Base-by-base conservation (phyloP, 2,888 invertebrate species). In the Cheilosia soror region DNA sequence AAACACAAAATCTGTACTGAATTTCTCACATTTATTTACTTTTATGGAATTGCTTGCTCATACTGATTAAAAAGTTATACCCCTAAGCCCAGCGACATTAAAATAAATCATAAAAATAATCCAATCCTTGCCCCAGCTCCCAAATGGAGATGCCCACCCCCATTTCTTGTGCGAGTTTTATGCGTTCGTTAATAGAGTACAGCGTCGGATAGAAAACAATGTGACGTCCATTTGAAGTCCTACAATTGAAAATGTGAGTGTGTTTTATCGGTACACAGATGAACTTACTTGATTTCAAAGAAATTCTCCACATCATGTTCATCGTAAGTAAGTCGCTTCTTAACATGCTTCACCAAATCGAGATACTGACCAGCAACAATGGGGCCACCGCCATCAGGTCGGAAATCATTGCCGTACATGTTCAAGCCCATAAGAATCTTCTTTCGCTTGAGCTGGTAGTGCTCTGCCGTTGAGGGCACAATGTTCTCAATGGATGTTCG, bases 71-170 rank as follows among this genome's bases (percentile, higher is more conserved):
- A 33, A 31, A 15, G 29, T 44, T 42, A 13, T 47, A 29, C 44
- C 15, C 13, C 7, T n/a, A 44, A 25, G n/a, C 9, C 13, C 9
- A 15, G 9, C 20, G 53, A n/a, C n/a, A 2, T 65, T 93, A 97
- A 87, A 97, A 93, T 83, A 97, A 93, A 93, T 98, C 98, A 92
- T 98, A 98, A 92, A 98, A 98, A 91, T 97, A 98, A 92, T 98
- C 96, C 20, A 98, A 93, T 27, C 98, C 98, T 93, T 99, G 98
- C 0, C 98, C 98, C n/a, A 98, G 92, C 91, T 99, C 98, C 98
- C 98, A 98, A 89, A 99, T 95, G 0, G 98, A 96, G 55, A 98
- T 93, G 0, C 98, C 98, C 2, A 96, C 96, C 7, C 96, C 96
- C 66, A 97, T 93, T 90, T 96, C 95, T 76, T 94, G 93, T 0